A percentile compares a stretch with the other conserved stretches of the same genome.
phyloP scores from a whole-genome alignment of 1,140 invertebrate genomes.

The Drosophila azteca region DNA sequence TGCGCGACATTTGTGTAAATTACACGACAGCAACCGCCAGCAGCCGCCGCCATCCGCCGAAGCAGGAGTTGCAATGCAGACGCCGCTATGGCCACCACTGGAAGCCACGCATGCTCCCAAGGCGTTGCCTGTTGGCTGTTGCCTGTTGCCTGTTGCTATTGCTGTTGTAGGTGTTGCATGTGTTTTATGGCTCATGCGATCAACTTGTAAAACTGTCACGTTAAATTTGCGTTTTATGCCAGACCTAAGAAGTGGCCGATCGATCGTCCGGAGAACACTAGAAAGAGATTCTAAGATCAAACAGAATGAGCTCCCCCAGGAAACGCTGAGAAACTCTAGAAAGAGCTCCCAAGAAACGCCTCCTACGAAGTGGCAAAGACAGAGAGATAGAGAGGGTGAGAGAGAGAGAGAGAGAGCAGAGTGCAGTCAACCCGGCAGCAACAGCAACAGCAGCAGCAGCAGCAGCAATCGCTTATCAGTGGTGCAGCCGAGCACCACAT shows the following conservation, averaged over 20 bases:
- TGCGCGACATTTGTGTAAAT: slow-evolving; percentile 81
- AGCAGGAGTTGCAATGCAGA: slow-evolving; percentile 19
- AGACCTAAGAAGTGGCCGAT: slow-evolving; percentile 36
- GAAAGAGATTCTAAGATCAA: slow-evolving; percentile 12
- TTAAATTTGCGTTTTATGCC: slow-evolving; percentile 82
- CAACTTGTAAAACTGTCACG: slow-evolving; percentile 80
- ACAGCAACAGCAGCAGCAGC: slow-evolving; percentile 13
- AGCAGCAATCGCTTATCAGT: slow-evolving; percentile 46
- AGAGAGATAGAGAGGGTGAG: no score
- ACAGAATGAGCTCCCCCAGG: neutral
- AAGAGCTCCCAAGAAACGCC: no score
- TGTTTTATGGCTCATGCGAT: slow-evolving; percentile 81
- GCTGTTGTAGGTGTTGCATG: slow-evolving; percentile 77
- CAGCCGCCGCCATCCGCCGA: slow-evolving; percentile 17
- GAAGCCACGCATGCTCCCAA: slow-evolving; percentile 68
- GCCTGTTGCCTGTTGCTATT: slow-evolving; percentile 29
- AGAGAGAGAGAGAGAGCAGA: slow-evolving; percentile 18
- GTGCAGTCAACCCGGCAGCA: slow-evolving; percentile 67
- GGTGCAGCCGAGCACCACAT: slow-evolving; percentile 44
- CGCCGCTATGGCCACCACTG: slow-evolving; percentile 49
- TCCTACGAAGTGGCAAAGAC: neutral
- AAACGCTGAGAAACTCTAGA: no score
- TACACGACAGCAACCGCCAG: slow-evolving; percentile 68
- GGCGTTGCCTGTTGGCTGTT: slow-evolving; percentile 13
- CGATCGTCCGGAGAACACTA: slow-evolving; percentile 1